Conservation (phyloP, 2,113 vertebrate genomes). For the Prionailurus bengalensis region DNA sequence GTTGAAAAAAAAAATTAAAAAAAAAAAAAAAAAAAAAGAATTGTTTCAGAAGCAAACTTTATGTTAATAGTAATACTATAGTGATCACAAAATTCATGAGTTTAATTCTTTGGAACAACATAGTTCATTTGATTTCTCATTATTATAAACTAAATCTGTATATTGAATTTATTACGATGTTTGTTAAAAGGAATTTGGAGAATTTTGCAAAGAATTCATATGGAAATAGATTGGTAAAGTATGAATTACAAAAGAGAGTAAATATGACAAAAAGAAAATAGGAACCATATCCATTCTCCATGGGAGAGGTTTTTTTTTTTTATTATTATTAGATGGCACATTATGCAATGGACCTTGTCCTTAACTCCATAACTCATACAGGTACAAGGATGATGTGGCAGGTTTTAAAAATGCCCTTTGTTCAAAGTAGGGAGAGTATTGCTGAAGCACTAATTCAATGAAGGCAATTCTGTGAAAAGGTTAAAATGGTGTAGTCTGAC, state of each 20-base stretch:
- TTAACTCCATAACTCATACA: not conserved
- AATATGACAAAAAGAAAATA: slow-evolving; percentile 20
- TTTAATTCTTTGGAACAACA: slow-evolving; percentile 39
- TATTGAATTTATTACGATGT: not conserved
- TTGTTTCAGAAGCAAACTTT: not conserved
- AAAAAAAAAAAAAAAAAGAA: no score
- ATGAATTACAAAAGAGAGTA: slow-evolving; percentile 29
- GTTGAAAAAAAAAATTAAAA: no score
- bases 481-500: not conserved
- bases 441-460: not conserved
- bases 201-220: not conserved
- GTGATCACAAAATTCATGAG: not conserved
- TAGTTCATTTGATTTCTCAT: slow-evolving; percentile 23
- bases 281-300: not conserved
- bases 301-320: not conserved
- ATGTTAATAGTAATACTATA: not conserved
- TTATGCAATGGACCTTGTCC: not conserved
- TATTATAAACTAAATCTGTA: slow-evolving; percentile 19
- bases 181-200: not conserved
- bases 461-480: not conserved
- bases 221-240: not conserved
- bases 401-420: not conserved
- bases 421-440: not conserved
- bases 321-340: not conserved
- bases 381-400: not conserved